Percentiles rank a stretch among this genome's conserved stretches.
phyloP scores from a whole-genome alignment of 1,140 invertebrate genomes.

The Drosophila watanabei region DNA sequence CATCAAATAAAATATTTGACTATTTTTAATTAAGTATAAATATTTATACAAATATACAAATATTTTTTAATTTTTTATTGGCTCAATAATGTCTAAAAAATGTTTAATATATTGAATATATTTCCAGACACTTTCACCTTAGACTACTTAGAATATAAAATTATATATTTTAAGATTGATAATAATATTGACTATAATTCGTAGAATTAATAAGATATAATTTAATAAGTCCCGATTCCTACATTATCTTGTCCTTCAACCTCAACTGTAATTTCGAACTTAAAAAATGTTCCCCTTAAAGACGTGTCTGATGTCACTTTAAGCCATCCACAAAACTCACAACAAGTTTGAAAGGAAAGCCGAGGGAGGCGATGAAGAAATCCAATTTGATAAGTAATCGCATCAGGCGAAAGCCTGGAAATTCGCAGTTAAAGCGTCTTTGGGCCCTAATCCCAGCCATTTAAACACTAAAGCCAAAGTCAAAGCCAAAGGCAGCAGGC shows the following conservation, averaged over 20 bases:
- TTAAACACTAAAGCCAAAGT: slow-evolving; percentile 29
- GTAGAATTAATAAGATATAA: background rate
- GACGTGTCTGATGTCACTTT: slow-evolving; percentile 23
- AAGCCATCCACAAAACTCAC: slow-evolving; percentile 25
- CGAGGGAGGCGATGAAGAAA: slow-evolving; percentile 32
- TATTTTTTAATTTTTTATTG: no score
- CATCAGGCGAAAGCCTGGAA: slow-evolving; percentile 47
- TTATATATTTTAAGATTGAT: no score
- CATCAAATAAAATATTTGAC: no score
- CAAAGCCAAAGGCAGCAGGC: slow-evolving; percentile 23
- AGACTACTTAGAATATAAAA: no score
- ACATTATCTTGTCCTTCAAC: background rate
- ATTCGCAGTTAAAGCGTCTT: slow-evolving; percentile 42
- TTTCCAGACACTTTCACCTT: no score
- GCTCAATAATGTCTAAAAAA: no score
- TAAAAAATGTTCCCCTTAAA: slow-evolving; percentile 6
- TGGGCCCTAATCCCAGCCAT: slow-evolving; percentile 43
- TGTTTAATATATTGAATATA: no score
- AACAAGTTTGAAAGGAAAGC: background rate
- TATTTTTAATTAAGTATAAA: no score
- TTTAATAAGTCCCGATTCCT: background rate
- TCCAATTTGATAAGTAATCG: slow-evolving; percentile 57
- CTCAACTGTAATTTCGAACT: background rate
- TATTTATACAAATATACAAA: no score
- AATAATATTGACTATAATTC: background rate